phyloP scores from a whole-genome alignment of 2,113 vertebrate genomes.

The Conger conger region DNA sequence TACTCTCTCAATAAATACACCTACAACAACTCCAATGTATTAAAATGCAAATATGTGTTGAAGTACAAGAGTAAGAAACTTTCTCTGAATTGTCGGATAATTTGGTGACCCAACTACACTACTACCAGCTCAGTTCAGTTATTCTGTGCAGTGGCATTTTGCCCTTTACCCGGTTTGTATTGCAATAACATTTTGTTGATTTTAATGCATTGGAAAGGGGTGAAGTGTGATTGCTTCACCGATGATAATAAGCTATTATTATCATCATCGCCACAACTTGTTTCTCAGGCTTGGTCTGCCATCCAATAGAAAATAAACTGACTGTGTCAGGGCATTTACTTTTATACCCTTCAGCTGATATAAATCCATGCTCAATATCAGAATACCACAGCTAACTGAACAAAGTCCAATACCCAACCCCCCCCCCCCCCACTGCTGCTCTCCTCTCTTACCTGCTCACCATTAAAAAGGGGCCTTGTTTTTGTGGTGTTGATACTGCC shows the following conservation, averaged over 20 bases:
- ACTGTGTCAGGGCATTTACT: background rate
- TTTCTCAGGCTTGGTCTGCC: constrained; percentile 10
- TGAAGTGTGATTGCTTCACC: constrained; percentile 16
- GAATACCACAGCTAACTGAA: too few species aligned
- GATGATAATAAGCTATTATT: constrained; percentile 27
- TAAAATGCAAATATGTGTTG: constrained; percentile 14
- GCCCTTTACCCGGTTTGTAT: background rate
- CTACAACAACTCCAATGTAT: constrained; percentile 27
- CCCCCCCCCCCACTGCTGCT: too few species aligned
- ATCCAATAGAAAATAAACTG: background rate
- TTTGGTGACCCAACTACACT: background rate
- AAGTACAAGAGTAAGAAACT: background rate
- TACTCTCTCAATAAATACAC: constrained; percentile 26
- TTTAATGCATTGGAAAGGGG: constrained; percentile 26
- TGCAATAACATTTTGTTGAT: background rate
- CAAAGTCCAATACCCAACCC: too few species aligned
- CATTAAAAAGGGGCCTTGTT: too few species aligned
- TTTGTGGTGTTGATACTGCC: too few species aligned
- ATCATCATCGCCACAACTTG: constrained; percentile 2
- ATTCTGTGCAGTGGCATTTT: background rate
- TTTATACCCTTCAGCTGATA: background rate
- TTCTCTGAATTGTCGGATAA: background rate
- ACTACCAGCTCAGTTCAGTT: background rate
- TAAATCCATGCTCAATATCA: background rate
- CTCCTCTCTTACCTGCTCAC: too few species aligned